Percentiles rank a stretch among this genome's conserved stretches.
Evolutionary conservation across 2,888 invertebrate species (phyloP).

Genomic region (Stegophylla sp.): DNA sequence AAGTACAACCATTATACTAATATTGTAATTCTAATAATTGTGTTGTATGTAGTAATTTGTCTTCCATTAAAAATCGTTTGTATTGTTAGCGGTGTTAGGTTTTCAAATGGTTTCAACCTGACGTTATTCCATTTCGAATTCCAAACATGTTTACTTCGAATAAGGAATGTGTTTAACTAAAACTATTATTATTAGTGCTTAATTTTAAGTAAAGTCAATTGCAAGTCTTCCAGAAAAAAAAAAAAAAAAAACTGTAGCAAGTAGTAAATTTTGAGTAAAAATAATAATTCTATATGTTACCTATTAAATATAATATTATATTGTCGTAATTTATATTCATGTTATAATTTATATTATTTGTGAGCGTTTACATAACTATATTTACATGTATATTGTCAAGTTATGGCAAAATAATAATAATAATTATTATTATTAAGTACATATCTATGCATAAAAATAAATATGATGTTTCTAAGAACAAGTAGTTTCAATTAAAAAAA

Average conservation of each 20-base stretch:
- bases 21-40: constrained; percentile 35
- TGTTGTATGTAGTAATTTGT: constrained; percentile 18
- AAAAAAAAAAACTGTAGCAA: neutral
- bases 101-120: neutral
- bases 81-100: constrained; percentile 7
- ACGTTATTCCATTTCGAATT: neutral
- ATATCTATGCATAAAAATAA: neutral
- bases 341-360: constrained; percentile 27
- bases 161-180: neutral
- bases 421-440: neutral
- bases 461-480: neutral
- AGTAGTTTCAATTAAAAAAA: constrained; percentile 29
- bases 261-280: constrained; percentile 8
- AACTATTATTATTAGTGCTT: constrained; percentile 27
- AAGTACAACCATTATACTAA: constrained; percentile 17
- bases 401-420: neutral
- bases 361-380: constrained; percentile 17
- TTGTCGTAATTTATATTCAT: constrained; percentile 15
- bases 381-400: constrained; percentile 15
- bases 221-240: constrained; percentile 41
- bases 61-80: constrained; percentile 34
- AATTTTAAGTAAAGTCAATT: constrained; percentile 54
- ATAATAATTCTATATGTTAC: constrained; percentile 4
- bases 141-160: neutral
- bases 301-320: constrained; percentile 15